Conservation (phyloP, 1,140 invertebrate species). For the Delia radicum region DNA sequence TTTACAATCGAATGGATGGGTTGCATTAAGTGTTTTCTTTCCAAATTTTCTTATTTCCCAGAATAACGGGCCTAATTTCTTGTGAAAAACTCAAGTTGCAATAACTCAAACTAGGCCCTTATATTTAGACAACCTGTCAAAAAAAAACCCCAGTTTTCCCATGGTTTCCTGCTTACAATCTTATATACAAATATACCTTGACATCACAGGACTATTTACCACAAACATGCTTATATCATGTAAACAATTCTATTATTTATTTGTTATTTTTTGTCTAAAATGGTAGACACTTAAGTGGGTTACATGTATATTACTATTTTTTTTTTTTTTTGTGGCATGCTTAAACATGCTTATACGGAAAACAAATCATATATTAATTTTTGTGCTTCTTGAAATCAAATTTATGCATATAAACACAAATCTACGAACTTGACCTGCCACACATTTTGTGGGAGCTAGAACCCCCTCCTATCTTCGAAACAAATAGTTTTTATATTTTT, state of each 20-base stretch:
- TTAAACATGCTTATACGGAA: neutral
- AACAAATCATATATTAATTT: neutral
- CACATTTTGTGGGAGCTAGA: neutral
- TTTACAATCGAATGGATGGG: too few species aligned
- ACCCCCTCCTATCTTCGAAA: neutral
- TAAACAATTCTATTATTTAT: constrained; percentile 20
- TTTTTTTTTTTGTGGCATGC: too few species aligned
- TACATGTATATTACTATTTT: neutral
- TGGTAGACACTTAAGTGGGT: constrained; percentile 7
- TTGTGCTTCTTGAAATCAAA: neutral
- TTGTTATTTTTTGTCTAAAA: neutral
- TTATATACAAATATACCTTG: neutral
- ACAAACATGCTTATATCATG: neutral
- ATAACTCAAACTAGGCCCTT: too few species aligned
- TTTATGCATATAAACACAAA: constrained; percentile 1
- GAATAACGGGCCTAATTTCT: too few species aligned
- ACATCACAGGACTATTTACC: neutral
- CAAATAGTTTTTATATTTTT: neutral
- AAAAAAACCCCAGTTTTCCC: too few species aligned
- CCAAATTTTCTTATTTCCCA: too few species aligned
- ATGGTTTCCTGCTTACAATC: too few species aligned
- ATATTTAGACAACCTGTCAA: neutral
- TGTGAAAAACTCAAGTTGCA: too few species aligned
- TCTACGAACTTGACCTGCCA: constrained; percentile 20
- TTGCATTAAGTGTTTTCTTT: too few species aligned